Conservation (phyloP, 2,797 vertebrate genomes). For the Halcyon smyrnensis region DNA sequence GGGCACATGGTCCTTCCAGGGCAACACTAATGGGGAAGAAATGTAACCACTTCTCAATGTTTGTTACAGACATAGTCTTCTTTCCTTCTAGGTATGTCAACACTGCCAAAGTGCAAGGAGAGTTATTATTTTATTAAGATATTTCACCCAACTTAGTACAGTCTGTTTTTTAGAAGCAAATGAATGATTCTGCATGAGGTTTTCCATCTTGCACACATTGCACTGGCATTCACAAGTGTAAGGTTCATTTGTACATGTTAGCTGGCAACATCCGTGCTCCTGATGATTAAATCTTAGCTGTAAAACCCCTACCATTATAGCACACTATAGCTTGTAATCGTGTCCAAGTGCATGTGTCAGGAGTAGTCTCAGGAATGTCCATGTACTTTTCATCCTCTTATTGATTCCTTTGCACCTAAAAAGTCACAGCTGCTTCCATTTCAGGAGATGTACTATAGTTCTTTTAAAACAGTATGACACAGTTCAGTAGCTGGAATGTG, state of each 20-base stretch:
- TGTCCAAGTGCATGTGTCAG: neutral
- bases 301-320: neutral
- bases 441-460: constrained; percentile 43
- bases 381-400: constrained; percentile 48
- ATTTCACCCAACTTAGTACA: neutral
- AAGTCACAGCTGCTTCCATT: constrained; percentile 71
- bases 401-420: constrained; percentile 61
- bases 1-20: neutral
- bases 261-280: neutral
- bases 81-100: neutral
- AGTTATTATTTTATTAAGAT: neutral
- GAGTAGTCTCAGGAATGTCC: constrained; percentile 13
- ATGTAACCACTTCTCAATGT: neutral
- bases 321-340: neutral
- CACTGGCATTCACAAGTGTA: neutral
- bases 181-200: accelerated
- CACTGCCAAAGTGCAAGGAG: neutral
- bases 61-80: neutral
- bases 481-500: constrained; percentile 66
- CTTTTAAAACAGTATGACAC: constrained; percentile 70
- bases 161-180: neutral
- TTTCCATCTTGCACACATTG: neutral
- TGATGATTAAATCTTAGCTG: neutral
- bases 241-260: neutral
- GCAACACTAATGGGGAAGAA: neutral